These are phyloP conservation scores for Apotomis capreana DNA, from an alignment of 2,888 invertebrate species.

Conservation along the genomic window DNA sequence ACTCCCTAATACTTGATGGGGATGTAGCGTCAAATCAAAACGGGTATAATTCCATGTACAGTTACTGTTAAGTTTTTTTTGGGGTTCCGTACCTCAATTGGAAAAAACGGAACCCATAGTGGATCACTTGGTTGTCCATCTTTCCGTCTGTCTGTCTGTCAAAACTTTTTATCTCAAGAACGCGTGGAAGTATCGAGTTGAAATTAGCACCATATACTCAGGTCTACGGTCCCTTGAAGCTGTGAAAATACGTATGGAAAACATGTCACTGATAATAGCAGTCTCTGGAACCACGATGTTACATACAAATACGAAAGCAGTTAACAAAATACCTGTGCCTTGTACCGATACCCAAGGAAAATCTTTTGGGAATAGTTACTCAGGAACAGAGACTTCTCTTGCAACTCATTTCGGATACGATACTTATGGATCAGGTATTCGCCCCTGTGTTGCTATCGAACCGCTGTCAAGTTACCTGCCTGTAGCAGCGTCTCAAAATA, in stretches of 20 bases:
- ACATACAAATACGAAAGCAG: slow-evolving; percentile 7
- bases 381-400: slow-evolving; percentile 1
- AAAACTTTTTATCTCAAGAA: no score
- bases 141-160: no score
- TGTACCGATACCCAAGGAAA: neutral
- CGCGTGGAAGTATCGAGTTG: no score
- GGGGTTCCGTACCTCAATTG: neutral
- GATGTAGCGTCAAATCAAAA: slow-evolving; percentile 19
- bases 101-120: no score
- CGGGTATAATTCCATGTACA: slow-evolving; percentile 7
- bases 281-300: neutral
- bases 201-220: no score
- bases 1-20: slow-evolving; percentile 36
- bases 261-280: neutral
- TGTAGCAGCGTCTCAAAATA: slow-evolving; percentile 47
- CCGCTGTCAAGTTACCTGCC: slow-evolving; percentile 46
- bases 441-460: slow-evolving; percentile 37
- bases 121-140: no score
- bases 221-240: no score
- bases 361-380: neutral
- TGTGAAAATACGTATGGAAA: neutral
- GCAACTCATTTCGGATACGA: neutral
- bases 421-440: neutral
- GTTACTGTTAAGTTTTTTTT: slow-evolving; percentile 18
- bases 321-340: slow-evolving; percentile 6